phyloP scores from a whole-genome alignment of 1,140 invertebrate genomes.

The Procambarus virginalis region DNA sequence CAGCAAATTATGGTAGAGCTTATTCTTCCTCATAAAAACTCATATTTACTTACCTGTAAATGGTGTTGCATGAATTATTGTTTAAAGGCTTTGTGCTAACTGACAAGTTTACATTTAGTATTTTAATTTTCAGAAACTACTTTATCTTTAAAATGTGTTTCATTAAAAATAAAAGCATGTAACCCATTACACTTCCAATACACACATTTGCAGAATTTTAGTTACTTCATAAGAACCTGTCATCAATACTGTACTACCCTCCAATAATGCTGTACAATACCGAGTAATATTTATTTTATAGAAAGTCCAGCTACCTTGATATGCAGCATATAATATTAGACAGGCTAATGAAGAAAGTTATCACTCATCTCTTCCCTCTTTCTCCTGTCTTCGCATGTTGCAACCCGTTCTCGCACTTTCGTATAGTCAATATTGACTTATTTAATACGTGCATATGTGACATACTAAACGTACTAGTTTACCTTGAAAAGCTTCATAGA shows the following conservation, averaged over 20 bases:
- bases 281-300: too few relatives aligned
- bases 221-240: not conserved
- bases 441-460: too few relatives aligned
- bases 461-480: too few relatives aligned
- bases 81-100: not conserved
- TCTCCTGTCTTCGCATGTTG: too few relatives aligned
- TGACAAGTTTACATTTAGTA: not conserved
- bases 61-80: not conserved
- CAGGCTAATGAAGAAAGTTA: too few relatives aligned
- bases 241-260: not conserved
- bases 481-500: too few relatives aligned
- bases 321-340: too few relatives aligned
- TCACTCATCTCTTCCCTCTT: too few relatives aligned
- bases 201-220: not conserved
- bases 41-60: not conserved
- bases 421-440: too few relatives aligned
- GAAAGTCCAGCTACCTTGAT: too few relatives aligned
- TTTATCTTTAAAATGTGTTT: not conserved
- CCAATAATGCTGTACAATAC: not conserved
- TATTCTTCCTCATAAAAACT: not conserved
- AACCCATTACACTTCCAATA: not conserved
- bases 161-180: not conserved
- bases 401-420: too few relatives aligned
- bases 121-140: not conserved
- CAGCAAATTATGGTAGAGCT: not conserved